Percentiles rank a stretch among this genome's conserved stretches.
Evolutionary conservation across 2,888 invertebrate genomes (phyloP).

Genomic region (Cephonodes hylas): DNA sequence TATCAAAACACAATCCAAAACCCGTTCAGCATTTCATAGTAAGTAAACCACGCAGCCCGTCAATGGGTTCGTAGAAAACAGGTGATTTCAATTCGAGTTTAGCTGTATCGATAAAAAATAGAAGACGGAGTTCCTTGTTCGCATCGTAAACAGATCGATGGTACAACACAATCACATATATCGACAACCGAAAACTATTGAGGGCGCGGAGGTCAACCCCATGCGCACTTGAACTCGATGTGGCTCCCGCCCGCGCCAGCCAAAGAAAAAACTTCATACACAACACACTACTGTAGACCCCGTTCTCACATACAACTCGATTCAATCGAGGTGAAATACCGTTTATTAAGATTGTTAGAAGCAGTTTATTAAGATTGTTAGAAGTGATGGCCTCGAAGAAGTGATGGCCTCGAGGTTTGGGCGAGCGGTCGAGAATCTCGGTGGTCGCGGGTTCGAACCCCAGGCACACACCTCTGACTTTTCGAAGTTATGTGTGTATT

Average conservation of each 20-base stretch:
- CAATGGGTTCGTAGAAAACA: neutral
- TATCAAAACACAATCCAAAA: too few species aligned
- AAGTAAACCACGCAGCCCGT: neutral
- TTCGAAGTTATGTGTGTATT: too few species aligned
- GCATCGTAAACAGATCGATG: neutral
- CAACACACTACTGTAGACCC: slow-evolving; percentile 15
- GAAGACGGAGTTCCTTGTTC: neutral
- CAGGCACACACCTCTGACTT: too few species aligned
- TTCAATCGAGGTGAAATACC: neutral
- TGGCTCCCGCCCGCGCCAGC: slow-evolving; percentile 16
- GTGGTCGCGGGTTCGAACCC: too few species aligned
- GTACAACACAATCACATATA: slow-evolving; percentile 6
- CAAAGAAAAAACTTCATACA: slow-evolving; percentile 22
- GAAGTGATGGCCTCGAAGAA: too few species aligned
- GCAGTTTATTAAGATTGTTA: too few species aligned
- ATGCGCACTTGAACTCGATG: slow-evolving; percentile 41
- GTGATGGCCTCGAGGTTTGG: too few species aligned
- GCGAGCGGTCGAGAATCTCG: too few species aligned
- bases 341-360: neutral
- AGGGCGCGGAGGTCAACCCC: slow-evolving; percentile 30
- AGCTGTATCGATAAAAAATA: neutral
- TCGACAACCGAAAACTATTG: slow-evolving; percentile 27
- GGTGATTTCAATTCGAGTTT: neutral
- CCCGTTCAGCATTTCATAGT: too few species aligned
- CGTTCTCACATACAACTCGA: neutral